Base-by-base conservation (phyloP, 2,113 vertebrate species). In the Pygoscelis adeliae region DNA sequence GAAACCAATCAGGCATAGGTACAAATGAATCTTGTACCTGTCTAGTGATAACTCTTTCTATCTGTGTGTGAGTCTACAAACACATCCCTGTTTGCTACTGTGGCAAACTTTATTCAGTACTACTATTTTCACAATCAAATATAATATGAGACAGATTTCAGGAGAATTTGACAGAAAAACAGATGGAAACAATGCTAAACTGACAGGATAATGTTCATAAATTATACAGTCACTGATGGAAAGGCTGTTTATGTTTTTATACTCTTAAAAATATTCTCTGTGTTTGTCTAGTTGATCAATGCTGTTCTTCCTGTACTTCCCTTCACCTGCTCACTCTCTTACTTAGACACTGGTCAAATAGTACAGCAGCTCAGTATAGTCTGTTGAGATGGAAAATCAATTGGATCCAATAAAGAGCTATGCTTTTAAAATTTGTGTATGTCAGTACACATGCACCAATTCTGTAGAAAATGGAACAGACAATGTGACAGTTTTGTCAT, bases 261-360 rank as follows among this genome's bases (percentile, higher is more conserved):
- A 82, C 26, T 87, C 42, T 65, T 69, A 63, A 93, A 93, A 83
- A 66, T 38, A 61, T 40, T 42, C 55, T 94, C 53, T 89, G 16
- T 87, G 78, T 98, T 96, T 95, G 56, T 95, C 61, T 87, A 67
- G 55, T 86, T 92, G 30, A 93, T 94, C 84, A 95, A 46, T 94
- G 40, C 22, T 93, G 22, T 50, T 97, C 58, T 97, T 93, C 91
- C 63, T 52, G 26, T 63, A 47, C 18, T 61, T 89, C 10, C 26
- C 20, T 71, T 95, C 29, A 34, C 13, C 9, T 55, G 34, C 25
- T 90, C 62, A 29, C 21, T 93, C 78, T 55, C 49, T 87, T 46
- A 26, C 11, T 67, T 80, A 96, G 58, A 73, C 47, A 59, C 9
- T 85, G 44, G 46, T 92, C 71, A 96, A 94, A 83, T 76, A 73